Evolutionary conservation across 2,888 invertebrate species (phyloP), one percentile per base, ranked within the genome.

Genomic region (Achlya flavicornis): DNA sequence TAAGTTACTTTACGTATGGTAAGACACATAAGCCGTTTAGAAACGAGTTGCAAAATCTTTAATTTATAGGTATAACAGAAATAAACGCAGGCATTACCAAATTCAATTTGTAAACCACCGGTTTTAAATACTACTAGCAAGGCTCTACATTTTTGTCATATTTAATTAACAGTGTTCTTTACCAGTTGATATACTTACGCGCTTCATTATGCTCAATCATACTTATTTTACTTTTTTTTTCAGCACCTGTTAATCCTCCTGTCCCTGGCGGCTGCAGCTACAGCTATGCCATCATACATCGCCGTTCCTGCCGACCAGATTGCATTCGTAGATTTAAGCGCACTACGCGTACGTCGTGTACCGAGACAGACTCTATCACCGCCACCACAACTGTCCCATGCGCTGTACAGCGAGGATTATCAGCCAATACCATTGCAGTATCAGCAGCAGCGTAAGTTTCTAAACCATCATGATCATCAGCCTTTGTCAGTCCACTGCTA

Each of bases 241-340:
- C 91, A 93, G 93, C 79, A 87, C 65, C 67, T 85, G 43, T 58
- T 90, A 68, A 82, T 91, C 60, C 68, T 92, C 63, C 76, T 85
- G 35, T 75, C 88, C 48, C 58, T 88, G 33, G 79, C 82, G 7
- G 86, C 87, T 58, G 77, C 84, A 19, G 84, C 85, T 1, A 66
- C 84, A 59, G 95, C 94, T 19, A 92, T 93, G 77, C 95, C 95
- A 0, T 94, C 95, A 14, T 95, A 94, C 89, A 94, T 95, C 69
- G 95, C 95, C 19, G 95, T 95, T 26, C 95, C 95, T 0, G 93
- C 95, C 3, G 95, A 95, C 74, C 95, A 95, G 78, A 91, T 95
- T 67, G 94, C 95, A 62, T 93, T 95, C 78, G 86, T 95, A 71
- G 95, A 95, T 76, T 85, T 95, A 57, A 89, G 89, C 26, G 90